These are phyloP conservation scores for Hydractinia echinata DNA, from an alignment of 30 jellyfish, hydroid and myxozoan genomes.

Conservation along the genomic window DNA sequence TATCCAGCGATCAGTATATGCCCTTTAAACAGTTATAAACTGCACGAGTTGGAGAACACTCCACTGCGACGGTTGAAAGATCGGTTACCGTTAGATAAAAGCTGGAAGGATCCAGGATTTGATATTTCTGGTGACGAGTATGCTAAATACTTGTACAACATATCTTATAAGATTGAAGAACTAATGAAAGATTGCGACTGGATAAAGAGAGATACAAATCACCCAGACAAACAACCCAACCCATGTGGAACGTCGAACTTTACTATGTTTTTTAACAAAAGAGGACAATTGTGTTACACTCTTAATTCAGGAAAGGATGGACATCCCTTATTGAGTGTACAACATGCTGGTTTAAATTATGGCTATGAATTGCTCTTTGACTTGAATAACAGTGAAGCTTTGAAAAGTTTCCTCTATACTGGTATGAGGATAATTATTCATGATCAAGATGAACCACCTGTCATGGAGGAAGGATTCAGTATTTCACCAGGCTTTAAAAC, in stretches of 20 bases:
- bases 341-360: constrained; percentile 82
- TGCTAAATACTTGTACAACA: constrained; percentile 44
- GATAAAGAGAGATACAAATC: constrained; percentile 64
- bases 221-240: constrained; percentile 39
- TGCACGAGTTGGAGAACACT: constrained; percentile 48
- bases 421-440: constrained; percentile 80
- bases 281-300: constrained; percentile 88
- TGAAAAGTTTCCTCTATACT: constrained; percentile 58
- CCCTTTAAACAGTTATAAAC: constrained; percentile 66
- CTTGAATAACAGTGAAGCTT: constrained; percentile 61
- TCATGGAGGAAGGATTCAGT: constrained; percentile 74
- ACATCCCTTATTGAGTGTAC: constrained; percentile 54
- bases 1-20: constrained; percentile 95
- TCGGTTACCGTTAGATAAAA: constrained; percentile 40
- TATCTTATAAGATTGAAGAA: constrained; percentile 59
- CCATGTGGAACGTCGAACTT: constrained; percentile 60
- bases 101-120: constrained; percentile 54
- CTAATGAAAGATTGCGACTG: constrained; percentile 73
- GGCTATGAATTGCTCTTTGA: constrained; percentile 77
- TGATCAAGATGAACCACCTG: constrained; percentile 84
- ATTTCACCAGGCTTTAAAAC: constrained; percentile 96
- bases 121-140: constrained; percentile 81
- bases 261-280: constrained; percentile 51
- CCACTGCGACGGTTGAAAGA: constrained; percentile 18
- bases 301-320: constrained; percentile 53